Evolutionary conservation across 2,888 invertebrate species (phyloP), one percentile per base, ranked within the genome.

Genomic region (Drosophila monieri): DNA sequence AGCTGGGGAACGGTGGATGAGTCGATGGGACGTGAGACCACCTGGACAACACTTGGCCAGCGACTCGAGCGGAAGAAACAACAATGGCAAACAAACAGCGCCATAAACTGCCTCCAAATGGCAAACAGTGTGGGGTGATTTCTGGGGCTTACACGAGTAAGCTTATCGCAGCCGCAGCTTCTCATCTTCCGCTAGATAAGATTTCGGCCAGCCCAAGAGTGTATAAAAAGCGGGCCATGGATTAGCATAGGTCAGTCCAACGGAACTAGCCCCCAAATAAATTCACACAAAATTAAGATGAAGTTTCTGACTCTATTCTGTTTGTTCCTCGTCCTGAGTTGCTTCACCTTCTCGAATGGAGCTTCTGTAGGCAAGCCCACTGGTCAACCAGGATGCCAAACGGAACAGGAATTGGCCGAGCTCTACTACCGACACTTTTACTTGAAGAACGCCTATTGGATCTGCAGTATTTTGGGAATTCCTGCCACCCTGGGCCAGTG

Each of bases 321-420:
- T 6, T 2, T 78, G 10, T 55, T 61, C 9, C 15, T 75, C 18
- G 53, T 62, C 49, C 55, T 85, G 12, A 75, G 52, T 10, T 23
- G 76, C 9, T 46, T 46, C 21, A 32, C 56, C 30, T 30, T 48
- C 39, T 62, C 43, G 23, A 57, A 18, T 10, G 74, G 57, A 6
- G 57, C 47, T 4, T 10, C 69, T 35, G 67, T 52, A 25, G 51
- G 18, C 41, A 77, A 75, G n/a, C 74, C 65, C 18, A 77, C 67
- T 1, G 88, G 88, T 0, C 79, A 84, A 25, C 88, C 88, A 0
- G 85, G 85, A 1, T 88, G 88, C 51, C 70, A 73, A 30, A 88
- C 88, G 6, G 72, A 75, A 23, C 62, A 73, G 60, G 88, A 88
- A 39, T 25, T 80, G n/a, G 15, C 51, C 2, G 73, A 76, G n/a